Percentiles rank a stretch among this genome's conserved stretches.
Conservation (phyloP, 2,888 invertebrate genomes). For the Epinotia brunnichana region DNA sequence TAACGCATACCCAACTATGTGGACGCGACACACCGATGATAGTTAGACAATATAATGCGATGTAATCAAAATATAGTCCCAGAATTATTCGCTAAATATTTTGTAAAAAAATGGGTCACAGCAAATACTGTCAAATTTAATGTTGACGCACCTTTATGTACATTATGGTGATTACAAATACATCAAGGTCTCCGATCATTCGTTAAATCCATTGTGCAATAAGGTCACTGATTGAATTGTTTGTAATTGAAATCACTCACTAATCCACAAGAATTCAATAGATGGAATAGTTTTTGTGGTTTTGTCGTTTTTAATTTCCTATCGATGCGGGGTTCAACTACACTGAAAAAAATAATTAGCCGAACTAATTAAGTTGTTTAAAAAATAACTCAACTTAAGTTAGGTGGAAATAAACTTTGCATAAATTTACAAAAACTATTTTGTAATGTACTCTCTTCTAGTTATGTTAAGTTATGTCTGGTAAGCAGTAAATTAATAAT, state of each 20-base stretch:
- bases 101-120: background rate
- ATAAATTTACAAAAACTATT: no score
- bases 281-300: background rate
- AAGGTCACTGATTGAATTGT: slow-evolving; percentile 22
- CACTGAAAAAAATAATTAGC: no score
- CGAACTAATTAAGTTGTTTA: no score
- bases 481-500: no score
- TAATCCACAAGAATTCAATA: background rate
- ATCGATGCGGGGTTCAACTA: no score
- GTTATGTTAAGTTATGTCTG: no score
- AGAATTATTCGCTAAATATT: background rate
- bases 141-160: slow-evolving; percentile 18
- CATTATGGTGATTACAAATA: slow-evolving; percentile 17
- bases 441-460: no score
- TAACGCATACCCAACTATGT: background rate
- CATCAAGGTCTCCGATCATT: slow-evolving; percentile 22
- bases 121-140: background rate
- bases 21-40: background rate
- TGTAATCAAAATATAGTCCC: background rate
- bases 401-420: no score
- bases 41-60: no score
- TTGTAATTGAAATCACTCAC: slow-evolving; percentile 1
- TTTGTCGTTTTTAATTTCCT: no score
- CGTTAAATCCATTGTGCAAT: slow-evolving; percentile 28
- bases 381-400: no score